Evolutionary conservation across 2,888 invertebrate genomes (phyloP), one percentile per base, ranked within the genome.

Genomic region (Lithosia quadra): DNA sequence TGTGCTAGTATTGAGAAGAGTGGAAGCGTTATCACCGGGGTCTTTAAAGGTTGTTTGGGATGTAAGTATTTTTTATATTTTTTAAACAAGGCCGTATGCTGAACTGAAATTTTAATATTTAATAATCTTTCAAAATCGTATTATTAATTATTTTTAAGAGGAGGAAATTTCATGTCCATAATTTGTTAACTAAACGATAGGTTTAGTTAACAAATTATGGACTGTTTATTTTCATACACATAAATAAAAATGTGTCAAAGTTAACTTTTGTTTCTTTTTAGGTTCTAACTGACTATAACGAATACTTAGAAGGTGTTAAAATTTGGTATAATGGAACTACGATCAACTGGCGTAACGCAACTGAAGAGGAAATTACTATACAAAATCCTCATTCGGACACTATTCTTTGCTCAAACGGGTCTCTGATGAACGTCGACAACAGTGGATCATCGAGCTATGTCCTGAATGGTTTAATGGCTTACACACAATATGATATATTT

Each of bases 401-500:
- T 18, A 74, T 86, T 63, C 74, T 90, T 55, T 95, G 94, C 77
- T 90, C 92, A 34, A 96, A 96, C 81, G 97, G 96, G 78, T 96
- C 96, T 77, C 95, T 97, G 88, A 96, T 96, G 64, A 97, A 97
- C 53, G 96, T 97, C 1, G 95, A 96, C 80, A 96, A 96, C 79
- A 96, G 96, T 74, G 96, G 96, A 62, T 96, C 97, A 9, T 97
- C 97, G 36, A 97, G 97, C 84, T 97, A 97, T 87, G 95, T 97
- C 18, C 95, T 98, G 22, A 96, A 97, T 11, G 97, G 97, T 79
- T 92, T 99, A 79, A 96, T 97, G 85, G 97, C 98, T 76, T 98
- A 96, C 89, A 98, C 97, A 36, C 97, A 97, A 87, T 99, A 99
- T 88, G 98, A 99, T 91, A 97, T 99, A 85, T 98, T 99, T 88